These are phyloP conservation scores for Leptogaster cylindrica DNA, from an alignment of 2,888 invertebrate species.

Conservation along the genomic window DNA sequence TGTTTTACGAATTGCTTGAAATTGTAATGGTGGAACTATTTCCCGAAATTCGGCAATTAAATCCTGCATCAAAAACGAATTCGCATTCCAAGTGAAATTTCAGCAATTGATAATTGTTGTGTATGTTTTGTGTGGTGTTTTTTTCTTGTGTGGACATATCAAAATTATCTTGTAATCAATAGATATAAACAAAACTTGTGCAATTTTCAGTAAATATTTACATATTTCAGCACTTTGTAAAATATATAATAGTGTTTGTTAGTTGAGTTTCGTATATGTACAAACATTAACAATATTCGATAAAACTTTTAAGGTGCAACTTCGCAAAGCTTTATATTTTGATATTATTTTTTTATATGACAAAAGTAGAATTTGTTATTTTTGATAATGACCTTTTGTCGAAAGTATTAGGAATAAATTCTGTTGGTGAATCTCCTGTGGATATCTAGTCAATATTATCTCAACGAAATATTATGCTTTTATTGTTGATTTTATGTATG, in stretches of 20 bases:
- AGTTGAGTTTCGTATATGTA: too few species aligned
- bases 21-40: slow-evolving; percentile 72
- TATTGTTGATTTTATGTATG: slow-evolving; percentile 21
- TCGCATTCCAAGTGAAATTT: slow-evolving; percentile 20
- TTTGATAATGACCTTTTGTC: slow-evolving; percentile 19
- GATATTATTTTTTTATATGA: too few species aligned
- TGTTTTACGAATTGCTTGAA: slow-evolving; percentile 81
- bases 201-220: too few species aligned
- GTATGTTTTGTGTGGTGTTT: background rate
- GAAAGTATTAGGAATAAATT: slow-evolving; percentile 3
- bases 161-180: background rate
- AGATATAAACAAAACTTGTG: background rate
- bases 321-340: too few species aligned
- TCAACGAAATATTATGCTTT: slow-evolving; percentile 26
- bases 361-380: too few species aligned
- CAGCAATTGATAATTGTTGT: too few species aligned
- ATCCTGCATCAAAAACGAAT: slow-evolving; percentile 47
- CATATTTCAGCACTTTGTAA: too few species aligned
- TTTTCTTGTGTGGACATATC: background rate
- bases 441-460: slow-evolving; percentile 32
- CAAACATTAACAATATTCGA: too few species aligned
- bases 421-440: background rate
- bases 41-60: slow-evolving; percentile 70
- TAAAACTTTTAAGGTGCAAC: too few species aligned
- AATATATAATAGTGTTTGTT: too few species aligned